Conservation (phyloP, 2,888 invertebrate genomes). For the Xylota sylvarum region DNA sequence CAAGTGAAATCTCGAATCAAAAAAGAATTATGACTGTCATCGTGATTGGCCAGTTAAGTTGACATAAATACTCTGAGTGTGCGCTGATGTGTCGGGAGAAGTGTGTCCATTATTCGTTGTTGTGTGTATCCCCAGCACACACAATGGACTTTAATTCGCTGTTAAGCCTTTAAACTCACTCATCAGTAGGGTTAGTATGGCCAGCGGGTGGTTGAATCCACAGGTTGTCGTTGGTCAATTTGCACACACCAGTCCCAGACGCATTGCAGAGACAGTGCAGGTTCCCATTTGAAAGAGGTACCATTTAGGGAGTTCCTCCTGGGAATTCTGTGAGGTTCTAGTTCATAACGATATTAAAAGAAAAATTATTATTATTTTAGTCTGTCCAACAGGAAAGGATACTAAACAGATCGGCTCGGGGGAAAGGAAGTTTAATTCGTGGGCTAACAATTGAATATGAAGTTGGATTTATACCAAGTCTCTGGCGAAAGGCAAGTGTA, state of each 20-base stretch:
- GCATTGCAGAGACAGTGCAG: conserved; percentile 35
- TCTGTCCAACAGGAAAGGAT: conserved; percentile 40
- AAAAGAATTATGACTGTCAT: conserved; percentile 74
- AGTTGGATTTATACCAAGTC: too few relatives aligned
- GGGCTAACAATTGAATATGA: too few relatives aligned
- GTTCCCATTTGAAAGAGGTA: conserved; percentile 6
- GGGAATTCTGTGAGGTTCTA: conserved; percentile 34
- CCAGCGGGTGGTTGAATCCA: conserved; percentile 73
- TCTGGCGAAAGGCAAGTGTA: too few relatives aligned
- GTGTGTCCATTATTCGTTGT: conserved; percentile 64
- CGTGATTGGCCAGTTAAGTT: conserved; percentile 70
- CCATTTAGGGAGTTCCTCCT: conserved; percentile 40
- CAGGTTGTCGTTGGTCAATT: conserved; percentile 67
- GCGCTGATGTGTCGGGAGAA: conserved; percentile 68
- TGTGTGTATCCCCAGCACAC: conserved; percentile 2
- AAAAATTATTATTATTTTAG: conserved; percentile 6
- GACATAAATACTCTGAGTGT: conserved; percentile 67
- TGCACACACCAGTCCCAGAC: conserved; percentile 59
- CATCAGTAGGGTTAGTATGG: conserved; percentile 50
- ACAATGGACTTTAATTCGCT: conserved; percentile 56
- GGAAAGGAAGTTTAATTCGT: too few relatives aligned
- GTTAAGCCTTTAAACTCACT: conserved; percentile 63
- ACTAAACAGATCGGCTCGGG: too few relatives aligned
- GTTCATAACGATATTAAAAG: conserved; percentile 48
- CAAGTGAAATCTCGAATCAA: conserved; percentile 48